Base-by-base conservation (phyloP, 2,797 vertebrate genomes). In the Clarias platycephalus region DNA sequence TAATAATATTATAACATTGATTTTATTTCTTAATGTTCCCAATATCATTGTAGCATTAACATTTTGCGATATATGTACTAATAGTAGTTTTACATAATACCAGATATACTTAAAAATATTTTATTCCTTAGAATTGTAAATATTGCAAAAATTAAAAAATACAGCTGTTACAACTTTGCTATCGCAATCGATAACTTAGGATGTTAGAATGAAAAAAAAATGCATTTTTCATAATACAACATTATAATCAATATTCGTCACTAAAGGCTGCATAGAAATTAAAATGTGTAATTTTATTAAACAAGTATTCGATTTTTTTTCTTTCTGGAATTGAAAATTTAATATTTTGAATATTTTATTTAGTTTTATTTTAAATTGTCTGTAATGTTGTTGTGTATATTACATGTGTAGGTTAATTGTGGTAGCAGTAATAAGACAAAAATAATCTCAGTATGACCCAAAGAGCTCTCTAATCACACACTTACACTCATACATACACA, bases 401-500 rank as follows among this genome's bases (percentile, higher is more conserved):
- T 79, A 84, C 31, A 49, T 81, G 78, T 68, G 4, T 49, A 31
- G 40, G 53, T 80, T 58, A 20, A 64, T 82, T 72, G 26, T 28
- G 16, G 15, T 24, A 57, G 24, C 24, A 67, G 34, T 15, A 75
- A 58, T 85, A 55, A 67, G 20, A 58, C 13, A 66, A 66, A 44
- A 66, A 85, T 76, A 5, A 81, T 49, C 5, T 37, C 55, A 55
- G 60, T 72, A 76, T 75, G 57, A 71, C n/a, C 68, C n/a, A 77
- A 9, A n/a, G 74, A 66, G 62, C 49, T 80, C n/a, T 80, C n/a
- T 78, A 31, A 34, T 5, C 55, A 34, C 55, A 28, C 26, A 28
- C 26, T 55, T 8, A 89, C 89, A 83, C 83, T 83, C 40, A 70
- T 62, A 76, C 68, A 60, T 68, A 84, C 18, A 88, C 88, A 88